A percentile compares a stretch with the other conserved stretches of the same genome.
These are phyloP conservation scores for Disparrhopalites patrizii DNA, from an alignment of 2,888 invertebrate genomes.

Conservation along the genomic window DNA sequence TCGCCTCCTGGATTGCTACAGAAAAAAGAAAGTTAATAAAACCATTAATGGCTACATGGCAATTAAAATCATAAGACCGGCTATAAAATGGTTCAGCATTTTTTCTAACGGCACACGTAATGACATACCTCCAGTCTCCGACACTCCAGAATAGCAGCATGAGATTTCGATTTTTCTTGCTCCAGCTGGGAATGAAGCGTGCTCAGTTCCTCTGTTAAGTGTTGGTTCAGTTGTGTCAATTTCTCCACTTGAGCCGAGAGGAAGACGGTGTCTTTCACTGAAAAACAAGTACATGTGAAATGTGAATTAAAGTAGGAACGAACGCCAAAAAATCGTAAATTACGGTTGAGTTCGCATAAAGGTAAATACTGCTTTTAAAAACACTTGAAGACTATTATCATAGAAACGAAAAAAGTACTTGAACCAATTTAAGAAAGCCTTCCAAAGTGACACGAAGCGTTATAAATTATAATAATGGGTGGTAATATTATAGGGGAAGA, in stretches of 20 bases:
- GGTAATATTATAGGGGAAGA: constrained; percentile 22
- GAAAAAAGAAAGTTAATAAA: constrained; percentile 12
- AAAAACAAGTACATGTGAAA: constrained; percentile 29
- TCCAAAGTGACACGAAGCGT: constrained; percentile 15
- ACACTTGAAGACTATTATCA: constrained; percentile 8
- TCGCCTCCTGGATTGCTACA: constrained; percentile 36
- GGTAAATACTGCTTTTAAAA: constrained; percentile 17
- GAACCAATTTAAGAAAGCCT: constrained; percentile 3
- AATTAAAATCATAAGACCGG: background rate
- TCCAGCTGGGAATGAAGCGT: constrained; percentile 67
- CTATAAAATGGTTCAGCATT: background rate
- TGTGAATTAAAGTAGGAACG: background rate
- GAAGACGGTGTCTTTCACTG: constrained; percentile 76
- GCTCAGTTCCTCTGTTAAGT: constrained; percentile 67
- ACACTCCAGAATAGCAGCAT: constrained; percentile 40
- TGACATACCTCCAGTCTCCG: constrained; percentile 41
- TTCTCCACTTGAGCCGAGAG: constrained; percentile 69
- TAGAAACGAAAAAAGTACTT: background rate
- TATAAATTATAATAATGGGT: constrained; percentile 26
- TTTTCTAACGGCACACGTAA: background rate
- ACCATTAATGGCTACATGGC: background rate
- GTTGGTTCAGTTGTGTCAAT: constrained; percentile 65
- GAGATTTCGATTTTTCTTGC: constrained; percentile 65
- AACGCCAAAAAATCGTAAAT: background rate
- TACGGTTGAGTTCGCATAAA: background rate